Evolutionary conservation across 2,113 vertebrate genomes (phyloP), one percentile per base, ranked within the genome.

Genomic region (Brachyhypopomus occidentalis): DNA sequence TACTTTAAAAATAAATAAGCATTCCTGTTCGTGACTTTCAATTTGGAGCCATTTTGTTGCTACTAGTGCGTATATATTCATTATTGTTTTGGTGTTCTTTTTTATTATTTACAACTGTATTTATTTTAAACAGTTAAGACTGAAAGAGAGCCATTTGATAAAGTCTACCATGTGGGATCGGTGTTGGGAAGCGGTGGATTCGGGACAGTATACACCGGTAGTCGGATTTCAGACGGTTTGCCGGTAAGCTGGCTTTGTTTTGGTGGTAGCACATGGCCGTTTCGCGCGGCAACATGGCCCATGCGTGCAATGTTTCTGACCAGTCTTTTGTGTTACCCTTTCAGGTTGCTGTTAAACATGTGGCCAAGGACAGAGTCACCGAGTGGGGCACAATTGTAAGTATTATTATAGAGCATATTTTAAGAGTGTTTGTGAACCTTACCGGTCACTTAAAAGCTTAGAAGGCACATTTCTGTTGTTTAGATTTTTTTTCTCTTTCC

Each of bases 171-270:
- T 58, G 95, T 97, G 90, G 97, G 97, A 67, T 94, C 96, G 0
- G 96, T 97, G 58, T 89, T 99, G 82, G 97, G 97, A 73, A 98
- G 96, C 86, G 97, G 97, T 0, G 97, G 97, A 0, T 99, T 99
- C 72, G 97, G 97, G 34, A 98, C 96, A 0, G 97, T 99, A 55
- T 98, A 98, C 88, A 95, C 96, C 23, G 97, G 96, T 36, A 96
- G 86, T 88, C 92, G 97, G 85, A 86, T 97, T 83, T 94, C 95
- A 17, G 97, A 98, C 87, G 95, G 96, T 84, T 92, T 97, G 87
- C 96, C 96, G 96, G 97, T 98, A 90, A 96, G 94, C 19, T 22
- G 62, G 59, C 41, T 80, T 80, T 80, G 75, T 83, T 83, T 74
- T 83, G 81, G 73, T 77, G 58, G 41, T 74, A 82, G 66, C 76